These are phyloP conservation scores for Istiophorus platypterus DNA, from an alignment of 2,113 vertebrate genomes.

Conservation along the genomic window DNA sequence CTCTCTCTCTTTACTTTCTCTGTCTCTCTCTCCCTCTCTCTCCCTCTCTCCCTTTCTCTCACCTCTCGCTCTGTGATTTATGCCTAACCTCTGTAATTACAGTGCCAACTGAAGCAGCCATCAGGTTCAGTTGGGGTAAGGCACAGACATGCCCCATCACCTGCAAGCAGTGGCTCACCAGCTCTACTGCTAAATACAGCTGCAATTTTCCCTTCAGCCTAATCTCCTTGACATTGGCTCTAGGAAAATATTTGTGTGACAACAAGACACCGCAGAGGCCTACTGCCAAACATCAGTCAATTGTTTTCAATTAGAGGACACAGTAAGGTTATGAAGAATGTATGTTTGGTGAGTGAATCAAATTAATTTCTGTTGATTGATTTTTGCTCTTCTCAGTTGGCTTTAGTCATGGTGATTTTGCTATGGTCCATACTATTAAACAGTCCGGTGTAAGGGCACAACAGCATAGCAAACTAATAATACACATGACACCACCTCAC, in stretches of 20 bases:
- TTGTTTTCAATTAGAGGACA: constrained; percentile 64
- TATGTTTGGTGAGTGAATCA: constrained; percentile 38
- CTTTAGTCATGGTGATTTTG: constrained; percentile 16
- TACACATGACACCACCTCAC: constrained; percentile 12
- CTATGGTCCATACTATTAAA: constrained; percentile 13
- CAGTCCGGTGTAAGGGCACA: background rate
- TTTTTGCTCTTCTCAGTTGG: constrained; percentile 48
- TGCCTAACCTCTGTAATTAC: constrained; percentile 75
- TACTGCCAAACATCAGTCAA: constrained; percentile 60
- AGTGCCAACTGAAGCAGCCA: constrained; percentile 66
- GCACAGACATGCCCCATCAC: constrained; percentile 78
- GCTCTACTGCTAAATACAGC: constrained; percentile 55
- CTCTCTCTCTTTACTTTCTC: constrained; percentile 53
- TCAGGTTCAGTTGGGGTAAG: constrained; percentile 75
- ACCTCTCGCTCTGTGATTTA: constrained; percentile 71
- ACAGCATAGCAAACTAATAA: background rate
- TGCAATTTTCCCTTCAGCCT: constrained; percentile 75
- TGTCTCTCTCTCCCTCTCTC: constrained; percentile 19
- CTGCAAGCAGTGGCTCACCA: constrained; percentile 54
- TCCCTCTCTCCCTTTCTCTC: constrained; percentile 14
- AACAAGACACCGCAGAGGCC: constrained; percentile 61
- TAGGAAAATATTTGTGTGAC: constrained; percentile 76
- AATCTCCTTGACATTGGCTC: constrained; percentile 71
- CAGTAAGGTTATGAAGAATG: constrained; percentile 37
- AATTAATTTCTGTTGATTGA: constrained; percentile 63